Percentiles rank a stretch among this genome's conserved stretches.
Conservation (phyloP, 2,888 invertebrate genomes). For the Hecatera dysodea region DNA sequence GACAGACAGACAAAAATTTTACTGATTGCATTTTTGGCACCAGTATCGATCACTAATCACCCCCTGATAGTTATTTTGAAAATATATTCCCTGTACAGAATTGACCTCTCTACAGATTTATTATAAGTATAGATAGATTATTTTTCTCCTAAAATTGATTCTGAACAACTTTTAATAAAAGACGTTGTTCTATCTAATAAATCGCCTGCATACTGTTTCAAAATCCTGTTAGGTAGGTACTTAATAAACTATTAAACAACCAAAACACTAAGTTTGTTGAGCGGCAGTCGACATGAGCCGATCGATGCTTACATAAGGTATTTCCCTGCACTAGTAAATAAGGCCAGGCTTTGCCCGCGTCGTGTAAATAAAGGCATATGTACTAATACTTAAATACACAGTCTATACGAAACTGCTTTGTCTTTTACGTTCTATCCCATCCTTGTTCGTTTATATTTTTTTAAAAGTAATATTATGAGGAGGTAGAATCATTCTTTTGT, state of each 20-base stretch:
- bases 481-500: too few species aligned
- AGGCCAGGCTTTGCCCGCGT: constrained; percentile 21
- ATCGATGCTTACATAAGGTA: constrained; percentile 50
- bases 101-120: too few species aligned
- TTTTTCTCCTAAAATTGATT: too few species aligned
- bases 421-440: neutral
- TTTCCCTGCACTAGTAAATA: constrained; percentile 50
- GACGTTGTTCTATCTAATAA: too few species aligned
- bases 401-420: constrained; percentile 35
- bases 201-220: neutral
- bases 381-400: constrained; percentile 28
- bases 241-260: neutral
- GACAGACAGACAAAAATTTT: too few species aligned
- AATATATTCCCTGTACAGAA: too few species aligned
- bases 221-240: neutral
- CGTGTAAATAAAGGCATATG: constrained; percentile 51
- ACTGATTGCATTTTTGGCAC: too few species aligned
- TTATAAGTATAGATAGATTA: too few species aligned
- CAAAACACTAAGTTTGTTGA: constrained; percentile 10
- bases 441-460: neutral
- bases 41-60: too few species aligned
- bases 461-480: neutral
- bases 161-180: too few species aligned
- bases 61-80: too few species aligned
- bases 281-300: constrained; percentile 8